Conservation (phyloP, 2,888 invertebrate species). For the Caenorhabditis virilis region DNA sequence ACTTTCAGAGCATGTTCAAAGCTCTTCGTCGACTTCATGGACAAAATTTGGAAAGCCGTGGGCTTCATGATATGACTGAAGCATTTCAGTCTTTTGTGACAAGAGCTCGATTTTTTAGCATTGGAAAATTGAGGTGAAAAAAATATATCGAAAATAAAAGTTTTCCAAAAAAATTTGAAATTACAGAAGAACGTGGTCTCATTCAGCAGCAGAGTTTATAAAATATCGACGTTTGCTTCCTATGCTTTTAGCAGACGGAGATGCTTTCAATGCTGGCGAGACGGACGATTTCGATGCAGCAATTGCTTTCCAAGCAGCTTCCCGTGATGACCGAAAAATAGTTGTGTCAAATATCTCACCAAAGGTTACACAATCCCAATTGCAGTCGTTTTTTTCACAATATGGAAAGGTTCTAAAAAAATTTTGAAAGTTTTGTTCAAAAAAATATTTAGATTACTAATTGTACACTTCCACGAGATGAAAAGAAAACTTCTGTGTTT, state of each 20-base stretch:
- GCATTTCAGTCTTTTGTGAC: slow-evolving; percentile 68
- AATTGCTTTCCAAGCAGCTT: slow-evolving; percentile 50
- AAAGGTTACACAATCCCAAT: slow-evolving; percentile 63
- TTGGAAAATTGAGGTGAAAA: slow-evolving; percentile 62
- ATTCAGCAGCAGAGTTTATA: slow-evolving; percentile 69
- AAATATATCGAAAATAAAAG: background rate
- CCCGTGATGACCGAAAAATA: slow-evolving; percentile 51
- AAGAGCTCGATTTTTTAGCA: slow-evolving; percentile 66
- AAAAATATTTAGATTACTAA: slow-evolving; percentile 39
- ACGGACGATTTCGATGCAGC: slow-evolving; percentile 61
- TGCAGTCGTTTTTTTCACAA: slow-evolving; percentile 67
- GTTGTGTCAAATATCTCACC: slow-evolving; percentile 65
- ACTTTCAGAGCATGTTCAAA: slow-evolving; percentile 58
- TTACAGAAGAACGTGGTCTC: slow-evolving; percentile 68
- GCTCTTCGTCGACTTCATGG: slow-evolving; percentile 68
- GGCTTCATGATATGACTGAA: slow-evolving; percentile 68
- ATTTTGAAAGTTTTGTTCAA: background rate
- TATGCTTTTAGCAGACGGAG: slow-evolving; percentile 66
- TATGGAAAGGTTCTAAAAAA: slow-evolving; percentile 64
- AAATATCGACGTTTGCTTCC: slow-evolving; percentile 68
- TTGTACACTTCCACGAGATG: slow-evolving; percentile 62
- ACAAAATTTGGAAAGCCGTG: slow-evolving; percentile 66
- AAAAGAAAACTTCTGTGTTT: slow-evolving; percentile 56
- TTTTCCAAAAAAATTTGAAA: background rate
- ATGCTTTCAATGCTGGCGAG: slow-evolving; percentile 43